phyloP scores from a whole-genome alignment of 2,888 invertebrate species.

The Crepidodera aurea region DNA sequence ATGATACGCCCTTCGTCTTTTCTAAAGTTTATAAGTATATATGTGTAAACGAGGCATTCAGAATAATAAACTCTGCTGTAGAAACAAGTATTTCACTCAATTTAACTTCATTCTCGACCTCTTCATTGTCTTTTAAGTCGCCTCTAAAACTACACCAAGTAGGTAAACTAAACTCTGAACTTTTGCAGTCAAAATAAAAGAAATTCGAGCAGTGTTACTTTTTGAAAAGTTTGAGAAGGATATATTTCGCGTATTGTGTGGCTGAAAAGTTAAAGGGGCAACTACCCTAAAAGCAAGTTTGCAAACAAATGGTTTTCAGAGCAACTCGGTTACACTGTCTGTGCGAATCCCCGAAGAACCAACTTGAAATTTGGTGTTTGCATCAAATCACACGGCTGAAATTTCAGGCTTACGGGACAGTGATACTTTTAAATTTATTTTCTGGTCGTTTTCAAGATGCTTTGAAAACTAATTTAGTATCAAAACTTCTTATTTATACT shows the following conservation, averaged over 20 bases:
- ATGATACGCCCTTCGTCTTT: too few species aligned
- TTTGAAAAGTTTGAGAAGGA: constrained; percentile 22
- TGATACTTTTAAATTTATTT: constrained; percentile 27
- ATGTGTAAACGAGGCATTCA: too few species aligned
- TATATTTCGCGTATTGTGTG: constrained; percentile 43
- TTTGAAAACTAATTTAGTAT: too few species aligned
- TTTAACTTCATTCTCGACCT: not conserved
- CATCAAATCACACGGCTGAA: constrained; percentile 45
- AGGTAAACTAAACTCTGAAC: not conserved
- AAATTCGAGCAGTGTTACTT: not conserved
- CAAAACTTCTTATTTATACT: too few species aligned
- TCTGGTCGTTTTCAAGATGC: not conserved
- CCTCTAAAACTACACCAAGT: not conserved
- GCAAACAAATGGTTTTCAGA: constrained; percentile 53
- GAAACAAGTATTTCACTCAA: not conserved
- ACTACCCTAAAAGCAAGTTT: constrained; percentile 52
- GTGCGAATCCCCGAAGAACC: constrained; percentile 47
- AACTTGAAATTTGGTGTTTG: constrained; percentile 45
- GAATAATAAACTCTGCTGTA: too few species aligned
- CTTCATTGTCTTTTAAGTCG: not conserved
- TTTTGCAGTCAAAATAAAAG: constrained; percentile 6
- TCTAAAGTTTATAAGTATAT: too few species aligned
- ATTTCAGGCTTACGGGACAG: constrained; percentile 36
- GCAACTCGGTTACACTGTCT: constrained; percentile 47
- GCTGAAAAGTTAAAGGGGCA: constrained; percentile 49